phyloP scores from a whole-genome alignment of 2,888 invertebrate species.

The Caenorhabditis angaria region DNA sequence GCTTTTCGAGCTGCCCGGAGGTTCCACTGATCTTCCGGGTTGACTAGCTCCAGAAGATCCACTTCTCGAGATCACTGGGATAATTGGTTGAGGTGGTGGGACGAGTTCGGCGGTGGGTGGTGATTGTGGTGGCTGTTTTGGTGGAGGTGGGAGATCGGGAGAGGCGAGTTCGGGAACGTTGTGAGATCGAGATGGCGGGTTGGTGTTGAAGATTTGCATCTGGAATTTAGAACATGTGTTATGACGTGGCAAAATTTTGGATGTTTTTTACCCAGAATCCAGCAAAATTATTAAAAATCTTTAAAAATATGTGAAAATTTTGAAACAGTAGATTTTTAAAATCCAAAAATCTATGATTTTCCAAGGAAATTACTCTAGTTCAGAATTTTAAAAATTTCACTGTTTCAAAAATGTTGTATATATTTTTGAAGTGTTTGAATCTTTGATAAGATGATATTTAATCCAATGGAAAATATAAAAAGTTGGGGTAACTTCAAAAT shows the following conservation, averaged over 20 bases:
- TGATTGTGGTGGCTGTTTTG: conserved; percentile 14
- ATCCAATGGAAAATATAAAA: too few species aligned
- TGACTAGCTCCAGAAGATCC: not conserved
- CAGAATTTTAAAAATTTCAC: too few species aligned
- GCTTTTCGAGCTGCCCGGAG: too few species aligned
- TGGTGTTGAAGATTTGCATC: conserved; percentile 30
- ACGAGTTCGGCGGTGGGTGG: conserved; percentile 5
- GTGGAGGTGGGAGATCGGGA: conserved; percentile 34
- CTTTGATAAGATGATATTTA: too few species aligned
- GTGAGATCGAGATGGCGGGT: conserved; percentile 17
- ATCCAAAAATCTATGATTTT: too few species aligned
- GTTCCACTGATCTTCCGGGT: not conserved
- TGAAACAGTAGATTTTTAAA: too few species aligned
- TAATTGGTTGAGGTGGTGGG: conserved; percentile 15
- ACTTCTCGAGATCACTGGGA: conserved; percentile 9
- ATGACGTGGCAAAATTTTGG: conserved; percentile 9
- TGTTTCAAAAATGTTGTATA: too few species aligned
- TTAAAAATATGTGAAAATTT: too few species aligned
- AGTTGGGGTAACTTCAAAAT: too few species aligned
- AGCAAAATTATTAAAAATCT: not conserved
- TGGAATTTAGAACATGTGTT: too few species aligned
- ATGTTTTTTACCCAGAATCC: not conserved
- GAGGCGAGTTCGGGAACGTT: conserved; percentile 29
- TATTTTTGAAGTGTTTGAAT: too few species aligned
- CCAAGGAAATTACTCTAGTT: too few species aligned